phyloP scores from a whole-genome alignment of 2,888 invertebrate genomes.

The Helleia helle region DNA sequence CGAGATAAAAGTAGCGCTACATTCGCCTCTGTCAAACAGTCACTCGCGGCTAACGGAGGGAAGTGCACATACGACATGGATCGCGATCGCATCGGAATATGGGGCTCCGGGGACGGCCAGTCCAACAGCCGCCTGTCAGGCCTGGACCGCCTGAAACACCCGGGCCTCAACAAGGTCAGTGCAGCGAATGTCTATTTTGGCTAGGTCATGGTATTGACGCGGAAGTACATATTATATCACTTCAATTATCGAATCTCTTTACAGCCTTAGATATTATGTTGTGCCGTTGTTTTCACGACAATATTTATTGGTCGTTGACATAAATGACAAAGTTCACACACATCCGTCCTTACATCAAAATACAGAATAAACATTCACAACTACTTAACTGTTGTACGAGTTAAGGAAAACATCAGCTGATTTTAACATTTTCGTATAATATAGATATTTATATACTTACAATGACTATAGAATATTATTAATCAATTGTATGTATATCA shows the following conservation, averaged over 20 bases:
- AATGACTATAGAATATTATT: too few species aligned
- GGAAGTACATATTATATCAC: conserved; percentile 6
- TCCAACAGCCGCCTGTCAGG: conserved; percentile 74
- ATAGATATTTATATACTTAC: too few species aligned
- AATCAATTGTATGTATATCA: too few species aligned
- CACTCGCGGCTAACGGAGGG: conserved; percentile 33
- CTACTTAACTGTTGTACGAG: too few species aligned
- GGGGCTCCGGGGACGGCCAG: conserved; percentile 74
- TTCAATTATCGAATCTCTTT: not conserved
- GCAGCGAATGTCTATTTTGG: conserved; percentile 21
- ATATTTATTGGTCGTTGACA: too few species aligned
- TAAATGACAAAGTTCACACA: too few species aligned
- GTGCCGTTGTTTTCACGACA: too few species aligned
- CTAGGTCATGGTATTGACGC: conserved; percentile 41
- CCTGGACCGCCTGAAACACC: conserved; percentile 78
- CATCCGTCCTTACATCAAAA: too few species aligned
- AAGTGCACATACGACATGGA: conserved; percentile 62
- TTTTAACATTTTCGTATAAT: too few species aligned
- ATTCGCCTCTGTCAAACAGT: conserved; percentile 44
- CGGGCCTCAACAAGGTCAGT: conserved; percentile 80
- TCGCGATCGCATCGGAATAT: conserved; percentile 77
- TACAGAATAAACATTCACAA: too few species aligned
- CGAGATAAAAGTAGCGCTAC: conserved; percentile 51
- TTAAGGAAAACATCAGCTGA: too few species aligned
- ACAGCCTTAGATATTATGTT: too few species aligned